Base-by-base conservation (phyloP, 92 coral and sea anemone genomes). In the Paramuricea clavata region DNA sequence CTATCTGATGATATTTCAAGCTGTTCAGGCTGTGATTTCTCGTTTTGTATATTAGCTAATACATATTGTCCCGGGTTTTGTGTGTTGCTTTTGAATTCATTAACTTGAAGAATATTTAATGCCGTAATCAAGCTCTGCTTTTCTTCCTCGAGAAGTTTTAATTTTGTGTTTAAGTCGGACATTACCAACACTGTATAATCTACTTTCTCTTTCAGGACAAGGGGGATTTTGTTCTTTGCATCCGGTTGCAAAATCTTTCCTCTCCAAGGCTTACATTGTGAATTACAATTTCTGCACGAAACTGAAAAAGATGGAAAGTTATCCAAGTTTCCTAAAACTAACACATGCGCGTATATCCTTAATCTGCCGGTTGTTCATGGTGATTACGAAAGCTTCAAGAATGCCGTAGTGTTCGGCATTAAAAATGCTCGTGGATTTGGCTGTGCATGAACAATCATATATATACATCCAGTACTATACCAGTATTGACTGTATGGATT, bases 371-470 rank as follows among this genome's bases (percentile, higher is more conserved):
- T 67, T 67, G 36, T 67, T 16, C 73, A 65, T 27, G 34, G 17
- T 65, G 34, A 65, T 65, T 65, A 65, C 34, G 26, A 65, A n/a
- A 65, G 73, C 41, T 65, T 65, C 34, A 65, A 65, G 73, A 65
- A 65, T 65, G 73, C 73, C 5, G 26, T 65, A 25, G 41, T 65
- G 22, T 65, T 65, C 26, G 73, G 73, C 33, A 65, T 65, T 65
- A 65, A 65, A 25, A 65, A 65, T 65, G 73, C 73, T 65, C 34
- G 73, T 65, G 73, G 73, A 26, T 65, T 65, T 65, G 73, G 73
- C 17, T 65, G 73, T 65, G 22, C 73, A 27, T 65, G 41, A 65
- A 27, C 41, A 26, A n/a, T 26, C 33, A 26, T 65, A 4, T n/a
- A 65, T 11, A 65, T 26, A 27, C 69, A 2, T 65, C 17, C 73